Percentiles rank a stretch among this genome's conserved stretches.
These are phyloP conservation scores for Scyliorhinus canicula DNA, from an alignment of 2,797 vertebrate species.

Conservation along the genomic window DNA sequence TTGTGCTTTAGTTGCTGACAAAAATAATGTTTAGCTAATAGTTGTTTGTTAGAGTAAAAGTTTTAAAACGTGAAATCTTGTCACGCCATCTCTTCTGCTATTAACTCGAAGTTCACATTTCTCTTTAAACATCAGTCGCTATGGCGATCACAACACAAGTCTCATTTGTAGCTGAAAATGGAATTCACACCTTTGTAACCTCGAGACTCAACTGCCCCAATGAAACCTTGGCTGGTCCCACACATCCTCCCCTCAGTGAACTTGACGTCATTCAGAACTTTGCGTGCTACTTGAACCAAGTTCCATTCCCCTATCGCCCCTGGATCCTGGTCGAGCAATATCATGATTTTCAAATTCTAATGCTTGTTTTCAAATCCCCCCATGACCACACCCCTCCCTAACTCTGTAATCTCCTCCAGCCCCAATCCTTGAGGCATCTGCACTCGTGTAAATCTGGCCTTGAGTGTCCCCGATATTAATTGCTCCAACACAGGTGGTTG, in stretches of 20 bases:
- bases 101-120: background rate
- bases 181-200: background rate
- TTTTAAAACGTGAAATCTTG: background rate
- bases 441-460: background rate
- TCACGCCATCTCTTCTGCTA: background rate
- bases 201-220: background rate
- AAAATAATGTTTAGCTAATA: background rate
- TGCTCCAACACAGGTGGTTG: background rate
- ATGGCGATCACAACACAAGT: background rate
- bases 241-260: background rate
- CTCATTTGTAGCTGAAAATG: background rate
- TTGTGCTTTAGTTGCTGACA: background rate
- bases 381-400: background rate
- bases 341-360: background rate
- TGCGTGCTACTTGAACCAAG: background rate
- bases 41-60: background rate
- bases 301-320: background rate
- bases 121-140: background rate
- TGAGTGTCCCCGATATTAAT: background rate
- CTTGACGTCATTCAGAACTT: background rate
- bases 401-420: background rate
- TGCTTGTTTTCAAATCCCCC: background rate
- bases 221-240: background rate
- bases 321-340: background rate
- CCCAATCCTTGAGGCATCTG: background rate